Base-by-base conservation (phyloP, 2,888 invertebrate genomes). In the Torymus auratus region DNA sequence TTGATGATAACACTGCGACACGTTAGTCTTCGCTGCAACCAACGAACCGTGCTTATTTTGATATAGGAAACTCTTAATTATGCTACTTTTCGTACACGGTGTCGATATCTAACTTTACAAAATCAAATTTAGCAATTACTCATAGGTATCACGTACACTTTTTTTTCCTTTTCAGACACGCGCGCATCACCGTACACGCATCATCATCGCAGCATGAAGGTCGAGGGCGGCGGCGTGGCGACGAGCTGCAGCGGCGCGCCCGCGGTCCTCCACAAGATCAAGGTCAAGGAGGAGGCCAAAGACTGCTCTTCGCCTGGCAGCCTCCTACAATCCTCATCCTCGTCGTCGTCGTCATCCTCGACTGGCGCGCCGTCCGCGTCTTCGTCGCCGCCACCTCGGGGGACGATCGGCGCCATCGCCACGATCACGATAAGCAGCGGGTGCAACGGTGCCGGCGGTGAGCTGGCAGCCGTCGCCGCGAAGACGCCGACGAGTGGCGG, bases 271-370 rank as follows among this genome's bases (percentile, higher is more conserved):
- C 87, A 88, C 83, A 89, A 88, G 85, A 87, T 89, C 85, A 90
- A 89, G 86, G 88, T 91, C 76, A 90, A 91, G 84, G 90, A 91
- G 85, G 91, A 91, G 82, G 84, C 87, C 62, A 89, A 88, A 84
- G 90, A 89, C 85, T 88, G 88, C 83, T 85, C 86, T 74, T n/a
- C 58, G 17, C 28, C 28, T 5, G 28, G 28, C 7, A 41, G 60
- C 15, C 13, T 67, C 4, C 55, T 41, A 2, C 68, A 52, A 84
- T 56, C 82, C 23, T 58, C 77, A 28, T 58, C 83, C 23, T 69
- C 84, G 13, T 67, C 84, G 17, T 28, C 80, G 69, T 50, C 82
- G n/a, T 50, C 81, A 28, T 15, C 82, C 20, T 62, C 53, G 13
- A 53, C 58, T 11, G 61, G 67, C 4, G 15, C 17, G 28, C 28